Conservation (phyloP, 2,797 vertebrate genomes). For the Onychomys leucogaster region DNA sequence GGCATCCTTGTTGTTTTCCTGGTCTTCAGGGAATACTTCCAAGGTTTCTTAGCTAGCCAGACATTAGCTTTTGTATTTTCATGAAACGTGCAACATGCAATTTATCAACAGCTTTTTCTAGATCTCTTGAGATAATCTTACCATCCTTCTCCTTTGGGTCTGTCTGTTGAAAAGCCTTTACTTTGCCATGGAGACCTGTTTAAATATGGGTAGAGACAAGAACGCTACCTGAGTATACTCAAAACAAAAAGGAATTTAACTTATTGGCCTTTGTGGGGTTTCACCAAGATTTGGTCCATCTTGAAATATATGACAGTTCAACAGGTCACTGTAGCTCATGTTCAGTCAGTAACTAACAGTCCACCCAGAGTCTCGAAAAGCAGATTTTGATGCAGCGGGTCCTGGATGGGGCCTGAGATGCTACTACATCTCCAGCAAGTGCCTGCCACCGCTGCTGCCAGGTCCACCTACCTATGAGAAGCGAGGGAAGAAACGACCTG, state of each 20-base stretch:
- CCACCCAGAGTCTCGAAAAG: not conserved
- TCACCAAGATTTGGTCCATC: not conserved
- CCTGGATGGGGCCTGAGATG: not conserved
- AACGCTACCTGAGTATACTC: not conserved
- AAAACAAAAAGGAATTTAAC: not conserved
- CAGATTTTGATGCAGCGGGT: not conserved
- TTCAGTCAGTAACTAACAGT: not conserved
- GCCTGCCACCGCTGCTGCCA: not conserved
- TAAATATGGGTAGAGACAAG: not conserved
- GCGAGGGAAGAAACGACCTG: not conserved
- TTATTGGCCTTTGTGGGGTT: not conserved
- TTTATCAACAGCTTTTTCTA: conserved; percentile 50
- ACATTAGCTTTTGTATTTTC: conserved; percentile 7
- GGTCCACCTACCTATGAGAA: accelerated
- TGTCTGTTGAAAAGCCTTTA: conserved; percentile 29
- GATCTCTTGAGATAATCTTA: conserved; percentile 6
- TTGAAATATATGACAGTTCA: not conserved
- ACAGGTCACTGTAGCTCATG: not conserved
- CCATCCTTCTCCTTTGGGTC: conserved; percentile 14
- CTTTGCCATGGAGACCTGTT: conserved; percentile 26
- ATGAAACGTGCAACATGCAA: not conserved
- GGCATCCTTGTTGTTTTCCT: not conserved
- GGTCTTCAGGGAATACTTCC: not conserved
- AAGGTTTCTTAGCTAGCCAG: not conserved
- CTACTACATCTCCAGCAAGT: not conserved